Base-by-base conservation (phyloP, 2,113 vertebrate species). In the Nasalis larvatus region DNA sequence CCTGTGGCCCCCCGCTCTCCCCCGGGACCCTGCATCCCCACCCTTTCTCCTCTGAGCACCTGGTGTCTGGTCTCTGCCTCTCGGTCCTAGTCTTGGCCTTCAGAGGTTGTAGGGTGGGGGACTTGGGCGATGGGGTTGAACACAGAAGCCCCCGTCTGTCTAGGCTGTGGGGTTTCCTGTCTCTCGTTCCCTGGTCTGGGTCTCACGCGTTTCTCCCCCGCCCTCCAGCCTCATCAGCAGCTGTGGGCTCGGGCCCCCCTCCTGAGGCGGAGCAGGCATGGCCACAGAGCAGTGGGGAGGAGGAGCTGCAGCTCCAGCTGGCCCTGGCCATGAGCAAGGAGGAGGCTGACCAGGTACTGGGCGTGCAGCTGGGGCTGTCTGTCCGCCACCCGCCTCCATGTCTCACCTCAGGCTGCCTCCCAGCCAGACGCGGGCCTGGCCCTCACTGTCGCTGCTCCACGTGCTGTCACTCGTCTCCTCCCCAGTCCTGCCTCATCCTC, bases 291-390 rank as follows among this genome's bases (percentile, higher is more conserved):
- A 99, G 99, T 0, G 99, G 99, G 60, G 99, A 99, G 94, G 99
- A 99, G 96, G 99, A 99, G 96, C 98, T 99, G 81, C 99, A 99
- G 98, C 98, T 99, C 30, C 99, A 99, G 98, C 95, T 99, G 96
- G 99, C 99, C 82, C 96, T 99, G 97, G 99, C 99, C 95, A 99
- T 99, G 99, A 99, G 99, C 98, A 99, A 99, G 98, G 99, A 99
- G 98, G 99, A 99, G 97, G 99, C 99, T 0, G 99, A 99, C 98
- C 99, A 99, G 99, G 99, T 99, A 99, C 89, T 4, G 30, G 17
- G 32, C 0, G 17, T 30, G 77, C 3, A 13, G 0, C 13, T 1
- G 27, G 0, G 7, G 20, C 11, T 60, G 8, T 0, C 0, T 13
- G 58, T 60, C 89, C 71, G 74, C 68, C 68, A 83, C 73, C 47